Evolutionary conservation across 2,113 vertebrate genomes (phyloP), one percentile per base, ranked within the genome.

Genomic region (Nothocercus nigrocapillus): DNA sequence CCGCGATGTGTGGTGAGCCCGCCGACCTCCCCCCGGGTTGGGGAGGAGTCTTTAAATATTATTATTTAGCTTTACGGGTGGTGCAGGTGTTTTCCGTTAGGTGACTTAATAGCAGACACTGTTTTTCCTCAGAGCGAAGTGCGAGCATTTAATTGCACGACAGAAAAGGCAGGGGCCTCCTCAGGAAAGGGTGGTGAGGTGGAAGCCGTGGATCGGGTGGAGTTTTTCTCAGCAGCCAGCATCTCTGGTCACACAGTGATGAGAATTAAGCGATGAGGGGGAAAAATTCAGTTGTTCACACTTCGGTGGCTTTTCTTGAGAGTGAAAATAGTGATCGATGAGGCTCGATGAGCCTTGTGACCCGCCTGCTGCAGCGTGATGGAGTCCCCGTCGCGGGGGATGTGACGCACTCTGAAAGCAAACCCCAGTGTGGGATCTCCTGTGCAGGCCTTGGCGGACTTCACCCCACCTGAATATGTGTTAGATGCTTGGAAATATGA

Each of bases 1-100:
- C 89, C 97, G 99, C 75, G 99, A 99, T 91, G 97, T 98, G 40
- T 99, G 99, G 99, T 99, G 95, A 98, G 97, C 5, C 14, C 5
- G 66, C 25, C 38, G 15, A 13, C 44, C 30, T 44, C 67, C 67
- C 44, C 44, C 44, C 15, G 15, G 15, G 44, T 44, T 44, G 44
- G 15, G 15, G 15, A 15, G 44, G 44, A 16, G 44, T 20, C 45
- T 47, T 7, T 47, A 20, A 47, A 47, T 47, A 20, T 20, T 47
- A 20, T 20, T 19, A 20, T 47, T 47, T 70, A 0, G n/a, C 7
- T 13, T 49, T 18, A 21, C 5, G 32, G 3, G 11, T 70, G 2
- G 4, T 70, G 28, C 12, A 28, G 24, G 4, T 49, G 25, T 8
- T 7, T 3, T 74, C 70, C 40, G 24, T 32, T 81, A n/a, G 12